Percentiles rank a stretch among this genome's conserved stretches.
Evolutionary conservation across 2,888 invertebrate genomes (phyloP).

Genomic region (Noctua pronuba): DNA sequence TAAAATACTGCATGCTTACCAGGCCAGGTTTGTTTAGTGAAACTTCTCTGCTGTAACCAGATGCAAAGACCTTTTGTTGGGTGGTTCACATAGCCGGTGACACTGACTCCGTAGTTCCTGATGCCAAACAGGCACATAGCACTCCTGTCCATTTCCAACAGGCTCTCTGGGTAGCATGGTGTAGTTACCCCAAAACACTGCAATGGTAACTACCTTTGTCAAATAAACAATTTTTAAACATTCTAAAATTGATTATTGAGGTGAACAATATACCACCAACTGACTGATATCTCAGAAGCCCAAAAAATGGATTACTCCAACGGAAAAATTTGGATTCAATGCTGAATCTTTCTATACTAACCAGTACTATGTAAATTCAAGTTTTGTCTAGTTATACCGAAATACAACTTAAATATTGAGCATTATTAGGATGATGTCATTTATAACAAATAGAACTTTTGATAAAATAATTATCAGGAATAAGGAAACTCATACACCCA

Average conservation of each 20-base stretch:
- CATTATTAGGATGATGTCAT: slow-evolving; percentile 10
- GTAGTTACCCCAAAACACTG: slow-evolving; percentile 97
- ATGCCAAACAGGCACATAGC: slow-evolving; percentile 98
- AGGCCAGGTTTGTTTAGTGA: slow-evolving; percentile 98
- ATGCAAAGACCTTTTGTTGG: slow-evolving; percentile 96
- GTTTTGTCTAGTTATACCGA: neutral
- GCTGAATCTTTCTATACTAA: neutral
- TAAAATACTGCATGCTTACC: slow-evolving; percentile 87
- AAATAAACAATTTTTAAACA: neutral
- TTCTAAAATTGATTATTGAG: neutral
- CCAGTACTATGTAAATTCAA: neutral
- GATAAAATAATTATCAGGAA: slow-evolving; percentile 22
- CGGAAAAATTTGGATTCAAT: neutral
- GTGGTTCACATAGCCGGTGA: slow-evolving; percentile 97
- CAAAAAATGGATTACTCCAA: neutral
- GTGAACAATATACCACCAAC: neutral
- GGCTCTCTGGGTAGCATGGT: slow-evolving; percentile 88
- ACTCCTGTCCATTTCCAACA: slow-evolving; percentile 96
- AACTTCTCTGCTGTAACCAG: slow-evolving; percentile 97
- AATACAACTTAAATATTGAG: neutral
- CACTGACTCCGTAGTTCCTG: slow-evolving; percentile 98
- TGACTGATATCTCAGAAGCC: neutral
- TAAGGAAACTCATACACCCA: slow-evolving; percentile 32
- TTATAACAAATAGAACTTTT: slow-evolving; percentile 18
- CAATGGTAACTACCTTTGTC: slow-evolving; percentile 65